phyloP scores from a whole-genome alignment of 2,113 vertebrate genomes.

The Saguinus midas region DNA sequence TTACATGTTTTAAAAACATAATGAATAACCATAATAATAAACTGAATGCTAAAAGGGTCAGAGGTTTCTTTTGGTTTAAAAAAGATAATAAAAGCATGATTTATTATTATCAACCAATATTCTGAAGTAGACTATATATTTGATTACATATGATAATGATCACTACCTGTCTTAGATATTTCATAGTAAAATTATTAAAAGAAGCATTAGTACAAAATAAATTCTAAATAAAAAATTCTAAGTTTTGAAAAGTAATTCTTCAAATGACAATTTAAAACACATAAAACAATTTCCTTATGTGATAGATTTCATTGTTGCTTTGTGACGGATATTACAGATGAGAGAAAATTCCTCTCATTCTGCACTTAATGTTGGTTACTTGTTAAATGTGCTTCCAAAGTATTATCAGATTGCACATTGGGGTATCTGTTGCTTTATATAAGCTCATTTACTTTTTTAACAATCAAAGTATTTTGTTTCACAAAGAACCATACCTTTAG shows the following conservation, averaged over 20 bases:
- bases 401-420: background rate
- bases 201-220: background rate
- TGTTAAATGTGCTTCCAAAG: background rate
- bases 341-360: background rate
- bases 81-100: background rate
- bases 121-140: background rate
- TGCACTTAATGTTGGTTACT: background rate
- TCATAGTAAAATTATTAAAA: constrained; percentile 20
- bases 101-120: background rate
- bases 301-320: background rate
- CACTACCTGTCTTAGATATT: background rate
- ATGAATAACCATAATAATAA: background rate
- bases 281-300: background rate
- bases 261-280: background rate
- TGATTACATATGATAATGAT: background rate
- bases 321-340: background rate
- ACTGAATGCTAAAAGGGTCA: background rate
- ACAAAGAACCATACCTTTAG: background rate
- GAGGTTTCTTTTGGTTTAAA: background rate
- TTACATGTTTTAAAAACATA: background rate
- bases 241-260: background rate
- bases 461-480: background rate
- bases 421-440: background rate
- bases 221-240: constrained; percentile 22
- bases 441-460: background rate